Conservation (phyloP, 2,113 vertebrate genomes). For the Myotis lucifugus region DNA sequence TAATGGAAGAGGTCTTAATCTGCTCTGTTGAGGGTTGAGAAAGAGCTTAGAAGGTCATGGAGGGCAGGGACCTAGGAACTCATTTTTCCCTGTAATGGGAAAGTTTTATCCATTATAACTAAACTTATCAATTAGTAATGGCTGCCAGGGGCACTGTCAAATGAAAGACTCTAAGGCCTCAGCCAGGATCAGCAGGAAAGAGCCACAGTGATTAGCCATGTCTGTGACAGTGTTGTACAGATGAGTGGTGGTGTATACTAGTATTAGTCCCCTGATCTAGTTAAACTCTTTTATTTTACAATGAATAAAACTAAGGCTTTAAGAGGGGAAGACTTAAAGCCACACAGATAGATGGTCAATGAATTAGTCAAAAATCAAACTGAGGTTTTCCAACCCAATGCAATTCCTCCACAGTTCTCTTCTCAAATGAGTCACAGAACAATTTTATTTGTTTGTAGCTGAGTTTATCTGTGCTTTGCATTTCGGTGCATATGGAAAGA, state of each 20-base stretch:
- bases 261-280: neutral
- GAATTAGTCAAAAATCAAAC: neutral
- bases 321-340: neutral
- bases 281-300: neutral
- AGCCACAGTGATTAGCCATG: neutral
- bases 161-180: neutral
- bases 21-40: neutral
- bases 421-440: neutral
- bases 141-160: neutral
- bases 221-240: neutral
- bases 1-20: neutral
- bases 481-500: neutral
- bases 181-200: neutral
- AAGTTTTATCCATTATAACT: constrained; percentile 10
- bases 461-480: neutral
- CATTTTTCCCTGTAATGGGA: neutral
- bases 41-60: neutral
- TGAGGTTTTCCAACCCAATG: neutral
- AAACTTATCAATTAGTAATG: constrained; percentile 32
- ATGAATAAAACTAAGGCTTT: neutral
- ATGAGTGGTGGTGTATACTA: neutral
- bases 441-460: neutral
- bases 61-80: neutral
- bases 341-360: neutral
- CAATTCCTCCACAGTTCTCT: neutral